Percentiles rank a stretch among this genome's conserved stretches.
Conservation (phyloP, 2,888 invertebrate genomes). For the Resseliella maxima region DNA sequence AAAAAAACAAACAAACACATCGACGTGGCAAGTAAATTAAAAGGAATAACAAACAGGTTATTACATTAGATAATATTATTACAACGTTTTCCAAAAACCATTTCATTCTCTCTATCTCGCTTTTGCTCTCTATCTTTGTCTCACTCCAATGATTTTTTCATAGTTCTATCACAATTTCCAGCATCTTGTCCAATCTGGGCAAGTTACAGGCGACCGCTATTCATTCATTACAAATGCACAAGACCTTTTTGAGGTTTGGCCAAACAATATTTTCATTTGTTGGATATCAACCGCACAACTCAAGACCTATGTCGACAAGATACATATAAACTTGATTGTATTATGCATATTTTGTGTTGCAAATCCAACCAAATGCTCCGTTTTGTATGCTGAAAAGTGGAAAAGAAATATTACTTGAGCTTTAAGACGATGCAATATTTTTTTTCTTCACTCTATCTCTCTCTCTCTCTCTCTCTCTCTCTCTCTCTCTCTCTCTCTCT, state of each 20-base stretch:
- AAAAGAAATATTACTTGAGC: slow-evolving; percentile 7
- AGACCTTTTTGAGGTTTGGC: background rate
- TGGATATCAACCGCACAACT: background rate
- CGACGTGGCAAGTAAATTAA: slow-evolving; percentile 4
- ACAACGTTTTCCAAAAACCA: slow-evolving; percentile 1
- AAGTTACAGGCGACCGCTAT: background rate
- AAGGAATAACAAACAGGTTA: slow-evolving; percentile 33
- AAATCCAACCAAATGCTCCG: too few relatives aligned
- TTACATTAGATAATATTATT: slow-evolving; percentile 26
- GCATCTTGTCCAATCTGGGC: too few relatives aligned
- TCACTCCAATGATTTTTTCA: slow-evolving; percentile 6
- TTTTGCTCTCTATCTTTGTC: too few relatives aligned
- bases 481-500: too few relatives aligned
- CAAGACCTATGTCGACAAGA: too few relatives aligned
- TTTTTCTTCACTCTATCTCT: too few relatives aligned
- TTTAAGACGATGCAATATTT: background rate
- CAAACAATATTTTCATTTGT: background rate
- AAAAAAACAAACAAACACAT: too few relatives aligned
- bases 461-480: too few relatives aligned
- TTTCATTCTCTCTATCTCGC: too few relatives aligned
- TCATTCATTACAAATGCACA: slow-evolving; percentile 1
- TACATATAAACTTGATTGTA: too few relatives aligned
- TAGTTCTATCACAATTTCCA: background rate
- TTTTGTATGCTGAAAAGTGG: background rate
- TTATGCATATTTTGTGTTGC: too few relatives aligned